These are phyloP conservation scores for Chelonus formosanus DNA, from an alignment of 2,888 invertebrate genomes.

Conservation along the genomic window DNA sequence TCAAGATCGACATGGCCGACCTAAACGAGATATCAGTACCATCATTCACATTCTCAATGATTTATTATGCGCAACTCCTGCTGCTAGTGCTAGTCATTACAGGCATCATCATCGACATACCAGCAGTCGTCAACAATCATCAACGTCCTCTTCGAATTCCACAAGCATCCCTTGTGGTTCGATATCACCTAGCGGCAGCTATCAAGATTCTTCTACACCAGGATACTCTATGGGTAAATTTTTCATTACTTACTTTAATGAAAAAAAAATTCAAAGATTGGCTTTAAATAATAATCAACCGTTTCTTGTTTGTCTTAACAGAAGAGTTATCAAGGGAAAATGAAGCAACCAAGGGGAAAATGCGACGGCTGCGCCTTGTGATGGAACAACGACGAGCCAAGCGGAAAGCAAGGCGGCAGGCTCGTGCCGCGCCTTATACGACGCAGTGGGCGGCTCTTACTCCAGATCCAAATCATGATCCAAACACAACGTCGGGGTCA, in stretches of 20 bases:
- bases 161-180: conserved; percentile 25
- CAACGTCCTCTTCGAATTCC: conserved; percentile 37
- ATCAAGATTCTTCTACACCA: conserved; percentile 46
- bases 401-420: conserved; percentile 77
- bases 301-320: conserved; percentile 34
- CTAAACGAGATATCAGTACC: conserved; percentile 92
- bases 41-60: conserved; percentile 96
- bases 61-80: conserved; percentile 86
- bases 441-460: conserved; percentile 65
- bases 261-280: neutral
- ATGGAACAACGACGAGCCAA: conserved; percentile 86
- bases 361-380: conserved; percentile 85
- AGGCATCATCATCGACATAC: conserved; percentile 61
- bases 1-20: conserved; percentile 90
- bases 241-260: conserved; percentile 1
- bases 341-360: conserved; percentile 83
- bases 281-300: neutral
- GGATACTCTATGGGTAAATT: conserved; percentile 52
- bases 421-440: conserved; percentile 75
- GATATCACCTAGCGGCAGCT: conserved; percentile 40
- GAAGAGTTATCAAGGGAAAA: conserved; percentile 74
- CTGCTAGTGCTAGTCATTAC: conserved; percentile 61
- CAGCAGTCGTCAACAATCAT: conserved; percentile 51
- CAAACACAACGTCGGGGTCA: conserved; percentile 54
- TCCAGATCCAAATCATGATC: conserved; percentile 61